Conservation (phyloP, 2,888 invertebrate genomes). For the Plusia festucae region DNA sequence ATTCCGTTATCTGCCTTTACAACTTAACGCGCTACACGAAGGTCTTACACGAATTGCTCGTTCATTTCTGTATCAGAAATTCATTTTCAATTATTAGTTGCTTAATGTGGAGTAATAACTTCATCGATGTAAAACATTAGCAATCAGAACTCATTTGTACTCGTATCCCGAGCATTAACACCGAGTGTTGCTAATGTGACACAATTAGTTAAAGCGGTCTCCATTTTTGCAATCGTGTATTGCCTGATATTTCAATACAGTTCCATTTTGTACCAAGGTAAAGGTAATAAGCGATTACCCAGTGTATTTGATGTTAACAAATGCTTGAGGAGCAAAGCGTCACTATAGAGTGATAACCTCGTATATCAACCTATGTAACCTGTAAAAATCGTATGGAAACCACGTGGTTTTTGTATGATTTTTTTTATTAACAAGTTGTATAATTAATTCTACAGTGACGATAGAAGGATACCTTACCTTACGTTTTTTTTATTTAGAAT, state of each 20-base stretch:
- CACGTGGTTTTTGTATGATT: no score
- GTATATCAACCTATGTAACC: no score
- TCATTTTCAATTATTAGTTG: constrained; percentile 43
- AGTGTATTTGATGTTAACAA: no score
- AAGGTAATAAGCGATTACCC: constrained; percentile 21
- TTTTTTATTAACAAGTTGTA: no score
- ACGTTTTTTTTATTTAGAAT: no score
- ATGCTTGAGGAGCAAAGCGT: no score
- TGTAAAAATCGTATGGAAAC: no score
- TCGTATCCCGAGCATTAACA: constrained; percentile 62
- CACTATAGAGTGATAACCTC: no score
- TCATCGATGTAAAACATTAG: constrained; percentile 38
- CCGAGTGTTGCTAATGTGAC: constrained; percentile 60
- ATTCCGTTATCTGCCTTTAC: neutral
- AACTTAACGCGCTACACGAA: neutral
- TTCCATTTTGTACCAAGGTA: constrained; percentile 30
- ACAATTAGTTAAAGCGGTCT: constrained; percentile 60
- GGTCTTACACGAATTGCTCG: constrained; percentile 15
- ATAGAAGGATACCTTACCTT: no score
- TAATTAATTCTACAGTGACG: no score
- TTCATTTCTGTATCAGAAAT: constrained; percentile 23
- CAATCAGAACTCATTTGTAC: constrained; percentile 64
- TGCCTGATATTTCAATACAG: constrained; percentile 43
- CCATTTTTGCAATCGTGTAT: constrained; percentile 61
- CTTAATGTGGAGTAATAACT: constrained; percentile 38